Base-by-base conservation (phyloP, 2,888 invertebrate genomes). In the Nephrotoma appendiculata region DNA sequence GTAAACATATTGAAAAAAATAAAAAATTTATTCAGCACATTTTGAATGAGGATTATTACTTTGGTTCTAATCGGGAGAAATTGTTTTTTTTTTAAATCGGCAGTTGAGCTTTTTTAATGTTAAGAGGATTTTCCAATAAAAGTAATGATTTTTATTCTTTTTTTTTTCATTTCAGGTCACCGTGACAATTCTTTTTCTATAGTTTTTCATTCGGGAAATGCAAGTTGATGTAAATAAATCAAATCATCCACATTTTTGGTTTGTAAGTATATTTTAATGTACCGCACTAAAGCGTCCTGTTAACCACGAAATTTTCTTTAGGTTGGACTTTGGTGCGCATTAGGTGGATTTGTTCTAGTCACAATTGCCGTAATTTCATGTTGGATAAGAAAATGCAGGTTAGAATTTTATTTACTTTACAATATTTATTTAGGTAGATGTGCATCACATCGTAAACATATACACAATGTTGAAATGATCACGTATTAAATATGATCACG, bases 351-450 rank as follows among this genome's bases (percentile, higher is more conserved):
- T 87, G 89, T 91, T 89, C 89, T 92, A 89, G 91, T 91, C 88
- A 90, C 90, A 88, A 91, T 92, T 88, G 90, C 91, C 89, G 91
- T 91, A 88, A 91, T 92, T 88, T 91, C 92, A 88, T 92, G 91
- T 88, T 92, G 92, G 92, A 91, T 92, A 90, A 89, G 90, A 91
- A 90, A 91, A 92, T 92, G 92, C 92, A 92, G 92, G 92, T 92
- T 91, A 89, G 89, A 86, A 48, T 31, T 31, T 3, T 4, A 48
- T 86, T 85, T 31, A 71, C 71, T 3, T 31, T 31, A 2, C 6
- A 44, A 44, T 31, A 71, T 71, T 31, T 19, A 71, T 9, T 6
- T 9, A 71, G 19, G 31, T 71, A 9, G 6, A 71, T 31, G 6
- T 57, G 31, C 4, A 9, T 71, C 19, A 19, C 52, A 15, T 15